phyloP scores from a whole-genome alignment of 2,888 invertebrate genomes.

The Nycteola revayana region DNA sequence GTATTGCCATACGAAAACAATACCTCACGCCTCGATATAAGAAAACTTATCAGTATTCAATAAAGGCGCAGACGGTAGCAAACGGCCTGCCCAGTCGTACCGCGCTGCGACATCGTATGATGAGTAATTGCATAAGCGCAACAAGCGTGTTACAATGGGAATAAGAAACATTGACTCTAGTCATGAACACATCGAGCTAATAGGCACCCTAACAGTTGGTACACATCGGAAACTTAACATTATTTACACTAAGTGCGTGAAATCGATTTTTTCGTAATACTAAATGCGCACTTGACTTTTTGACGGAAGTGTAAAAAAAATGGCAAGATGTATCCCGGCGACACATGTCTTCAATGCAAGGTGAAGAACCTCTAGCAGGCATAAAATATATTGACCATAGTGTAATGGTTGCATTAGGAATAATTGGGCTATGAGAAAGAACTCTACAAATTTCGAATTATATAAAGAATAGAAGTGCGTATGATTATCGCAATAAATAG shows the following conservation, averaged over 20 bases:
- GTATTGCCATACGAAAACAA: slow-evolving; percentile 42
- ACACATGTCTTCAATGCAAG: not conserved
- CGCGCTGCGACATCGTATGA: slow-evolving; percentile 57
- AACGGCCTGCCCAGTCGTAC: slow-evolving; percentile 44
- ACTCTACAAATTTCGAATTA: too few species aligned
- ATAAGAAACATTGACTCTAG: slow-evolving; percentile 42
- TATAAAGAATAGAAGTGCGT: too few species aligned
- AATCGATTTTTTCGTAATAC: too few species aligned
- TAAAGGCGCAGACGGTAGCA: slow-evolving; percentile 50
- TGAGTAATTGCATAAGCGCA: slow-evolving; percentile 53
- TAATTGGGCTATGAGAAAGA: too few species aligned
- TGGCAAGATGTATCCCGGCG: not conserved
- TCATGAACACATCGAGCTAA: slow-evolving; percentile 12
- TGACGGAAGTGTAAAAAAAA: too few species aligned
- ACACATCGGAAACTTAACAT: too few species aligned
- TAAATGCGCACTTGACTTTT: too few species aligned
- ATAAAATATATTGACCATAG: too few species aligned
- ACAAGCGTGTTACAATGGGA: slow-evolving; percentile 43
- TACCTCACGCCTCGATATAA: slow-evolving; percentile 40
- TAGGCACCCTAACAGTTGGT: too few species aligned
- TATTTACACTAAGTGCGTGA: too few species aligned
- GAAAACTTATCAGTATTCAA: slow-evolving; percentile 66
- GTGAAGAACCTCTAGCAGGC: not conserved
- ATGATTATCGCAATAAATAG: too few species aligned
- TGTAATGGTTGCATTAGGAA: too few species aligned